Base-by-base conservation (phyloP, 2,113 vertebrate genomes). In the Carettochelys insculpta region DNA sequence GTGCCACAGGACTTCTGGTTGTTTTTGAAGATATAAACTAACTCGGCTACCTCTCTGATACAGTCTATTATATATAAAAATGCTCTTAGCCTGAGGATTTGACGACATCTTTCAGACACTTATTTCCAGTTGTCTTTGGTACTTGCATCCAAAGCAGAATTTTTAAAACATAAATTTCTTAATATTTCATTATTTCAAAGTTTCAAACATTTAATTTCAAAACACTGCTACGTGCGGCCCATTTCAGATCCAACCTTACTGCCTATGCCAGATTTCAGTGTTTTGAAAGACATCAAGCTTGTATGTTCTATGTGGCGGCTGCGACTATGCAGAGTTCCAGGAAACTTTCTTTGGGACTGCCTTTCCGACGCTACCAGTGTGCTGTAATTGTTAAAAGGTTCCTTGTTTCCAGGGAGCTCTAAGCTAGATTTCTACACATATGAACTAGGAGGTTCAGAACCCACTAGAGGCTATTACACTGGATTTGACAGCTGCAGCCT, bases 331-430 rank as follows among this genome's bases (percentile, higher is more conserved):
- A 48, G 76, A 92, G 94, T 86, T 85, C 93, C 87, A 83, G 41
- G 87, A 96, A 96, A 90, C 20, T 85, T 95, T 73, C 92, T 94
- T 77, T 0, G 90, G 91, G 88, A 82, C 80, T 2, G 0, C 83
- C 80, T 89, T 29, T 3, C 94, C 92, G 96, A 95, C 86, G 87
- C 58, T 87, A 75, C 77, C 25, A 92, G 43, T 92, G 90, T 90
- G 83, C 90, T 90, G 83, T 31, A 83, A 89, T 73, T 79, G 86
- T 94, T 94, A 51, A 96, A n/a, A 92, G 87, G 50, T 51, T 82
- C 92, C 92, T 93, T 95, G 90, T 96, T 95, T 78, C 91, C 91
- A 89, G 68, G 88, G 82, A 94, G 85, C 58, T 90, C 47, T 61
- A 4, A 90, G 83, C 86, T 94, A 80, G 71, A 88, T 83, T 78